Evolutionary conservation across 2,797 vertebrate species (phyloP), one percentile per base, ranked within the genome.

Genomic region (Etheostoma nigrum): DNA sequence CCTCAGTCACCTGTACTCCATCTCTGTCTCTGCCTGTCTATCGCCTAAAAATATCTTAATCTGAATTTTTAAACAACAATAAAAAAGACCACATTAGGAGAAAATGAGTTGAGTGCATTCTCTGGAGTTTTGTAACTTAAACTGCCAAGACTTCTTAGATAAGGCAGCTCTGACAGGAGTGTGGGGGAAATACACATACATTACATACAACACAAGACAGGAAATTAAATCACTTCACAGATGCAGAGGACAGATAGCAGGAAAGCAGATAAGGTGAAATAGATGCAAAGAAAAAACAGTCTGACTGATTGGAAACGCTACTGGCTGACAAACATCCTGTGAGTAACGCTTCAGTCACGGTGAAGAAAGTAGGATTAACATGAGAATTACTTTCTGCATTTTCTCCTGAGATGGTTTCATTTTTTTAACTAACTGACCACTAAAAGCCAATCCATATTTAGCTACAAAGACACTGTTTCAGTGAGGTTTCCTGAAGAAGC

Each of bases 151-250:
- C 59, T 23, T 16, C 36, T 53, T 52, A 59, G 82, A 93, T 86
- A 84, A 81, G 73, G 27, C 2, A 4, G 44, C 51, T 86, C 54
- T 48, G 53, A 82, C 48, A 48, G 27, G 15, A 64, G 55, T 19
- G 47, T 42, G 21, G 30, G 55, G 66, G 42, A 72, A 58, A 30
- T 14, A 57, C 52, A 57, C 52, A 67, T 53, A 54, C 81, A 86
- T 89, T 36, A 87, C 83, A 87, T 14, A 83, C 70, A 83, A 67
- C 66, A 74, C 53, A 62, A 74, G 52, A 79, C 61, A 88, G 87
- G 82, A 89, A 92, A 91, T 88, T 11, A 90, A 91, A 90, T 91
- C 79, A 92, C 72, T 67, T 79, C 45, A 68, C 58, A 72, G 78
- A 90, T 79, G 69, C 72, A 44, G 69, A 67, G 2, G 52, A 61